phyloP scores from a whole-genome alignment of 2,888 invertebrate species.

The Chloroclysta siterata region DNA sequence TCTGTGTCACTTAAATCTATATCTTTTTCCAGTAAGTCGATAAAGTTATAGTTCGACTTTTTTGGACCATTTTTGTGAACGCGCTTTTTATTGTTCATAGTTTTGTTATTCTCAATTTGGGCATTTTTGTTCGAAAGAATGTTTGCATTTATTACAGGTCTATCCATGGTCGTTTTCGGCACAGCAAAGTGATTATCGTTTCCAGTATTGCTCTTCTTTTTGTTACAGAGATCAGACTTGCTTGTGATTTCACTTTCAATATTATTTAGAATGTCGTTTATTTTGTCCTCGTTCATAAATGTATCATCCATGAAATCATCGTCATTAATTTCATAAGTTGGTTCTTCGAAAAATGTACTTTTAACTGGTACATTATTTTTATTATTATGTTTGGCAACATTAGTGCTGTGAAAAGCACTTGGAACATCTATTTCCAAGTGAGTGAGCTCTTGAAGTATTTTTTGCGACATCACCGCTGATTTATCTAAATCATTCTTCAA shows the following conservation, averaged over 20 bases:
- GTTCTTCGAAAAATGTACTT: slow-evolving; percentile 17
- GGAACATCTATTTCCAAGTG: slow-evolving; percentile 9
- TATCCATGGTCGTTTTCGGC: slow-evolving; percentile 2
- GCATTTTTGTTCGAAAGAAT: background rate
- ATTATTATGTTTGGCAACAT: background rate
- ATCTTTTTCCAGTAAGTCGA: slow-evolving; percentile 62
- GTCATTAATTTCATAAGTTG: slow-evolving; percentile 24
- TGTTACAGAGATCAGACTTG: background rate
- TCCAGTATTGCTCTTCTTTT: background rate
- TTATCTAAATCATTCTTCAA: slow-evolving; percentile 49
- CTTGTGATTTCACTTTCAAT: slow-evolving; percentile 70
- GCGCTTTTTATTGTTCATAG: slow-evolving; percentile 13
- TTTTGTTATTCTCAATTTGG: slow-evolving; percentile 9
- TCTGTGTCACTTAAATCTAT: slow-evolving; percentile 50
- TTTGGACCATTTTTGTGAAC: slow-evolving; percentile 32
- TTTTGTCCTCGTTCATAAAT: slow-evolving; percentile 55
- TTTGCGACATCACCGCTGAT: slow-evolving; percentile 45
- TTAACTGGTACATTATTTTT: slow-evolving; percentile 3
- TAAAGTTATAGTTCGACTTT: slow-evolving; percentile 59
- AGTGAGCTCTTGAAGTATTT: slow-evolving; percentile 43
- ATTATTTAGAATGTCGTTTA: slow-evolving; percentile 61
- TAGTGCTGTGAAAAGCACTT: background rate
- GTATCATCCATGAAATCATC: slow-evolving; percentile 48
- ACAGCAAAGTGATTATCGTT: slow-evolving; percentile 1
- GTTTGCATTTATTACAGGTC: background rate